These are phyloP conservation scores for Neotoma lepida DNA, from an alignment of 2,113 vertebrate genomes.

Conservation along the genomic window DNA sequence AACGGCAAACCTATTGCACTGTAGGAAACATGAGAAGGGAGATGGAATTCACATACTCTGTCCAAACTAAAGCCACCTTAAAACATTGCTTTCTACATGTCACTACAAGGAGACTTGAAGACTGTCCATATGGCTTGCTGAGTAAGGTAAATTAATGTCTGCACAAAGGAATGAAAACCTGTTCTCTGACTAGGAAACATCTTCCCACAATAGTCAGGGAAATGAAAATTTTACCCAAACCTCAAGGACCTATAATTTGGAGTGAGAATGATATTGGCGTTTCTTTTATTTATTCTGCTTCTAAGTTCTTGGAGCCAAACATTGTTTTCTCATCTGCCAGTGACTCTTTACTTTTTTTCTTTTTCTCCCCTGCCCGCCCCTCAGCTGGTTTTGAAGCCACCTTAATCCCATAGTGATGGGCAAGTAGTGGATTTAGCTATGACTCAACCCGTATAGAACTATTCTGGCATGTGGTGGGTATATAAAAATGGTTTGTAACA, in stretches of 20 bases:
- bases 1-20: not conserved
- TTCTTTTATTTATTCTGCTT: conserved; percentile 31
- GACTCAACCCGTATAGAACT: not conserved
- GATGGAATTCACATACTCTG: not conserved
- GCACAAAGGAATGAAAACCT: not conserved
- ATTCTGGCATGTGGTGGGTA: not conserved
- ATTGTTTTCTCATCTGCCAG: not conserved
- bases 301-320: not conserved
- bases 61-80: not conserved
- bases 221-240: conserved; percentile 40
- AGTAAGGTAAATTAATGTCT: not conserved
- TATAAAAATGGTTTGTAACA: not conserved
- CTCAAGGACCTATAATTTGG: not conserved
- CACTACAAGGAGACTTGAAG: not conserved
- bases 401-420: not conserved
- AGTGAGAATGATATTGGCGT: not conserved
- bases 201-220: not conserved
- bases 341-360: not conserved
- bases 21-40: not conserved
- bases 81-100: not conserved
- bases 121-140: not conserved
- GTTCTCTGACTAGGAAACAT: not conserved
- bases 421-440: not conserved
- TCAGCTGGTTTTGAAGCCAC: not conserved
- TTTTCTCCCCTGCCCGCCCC: not conserved